A percentile compares a stretch with the other conserved stretches of the same genome.
phyloP scores from a whole-genome alignment of 2,113 vertebrate species.

The Speoplatyrhinus poulsoni region DNA sequence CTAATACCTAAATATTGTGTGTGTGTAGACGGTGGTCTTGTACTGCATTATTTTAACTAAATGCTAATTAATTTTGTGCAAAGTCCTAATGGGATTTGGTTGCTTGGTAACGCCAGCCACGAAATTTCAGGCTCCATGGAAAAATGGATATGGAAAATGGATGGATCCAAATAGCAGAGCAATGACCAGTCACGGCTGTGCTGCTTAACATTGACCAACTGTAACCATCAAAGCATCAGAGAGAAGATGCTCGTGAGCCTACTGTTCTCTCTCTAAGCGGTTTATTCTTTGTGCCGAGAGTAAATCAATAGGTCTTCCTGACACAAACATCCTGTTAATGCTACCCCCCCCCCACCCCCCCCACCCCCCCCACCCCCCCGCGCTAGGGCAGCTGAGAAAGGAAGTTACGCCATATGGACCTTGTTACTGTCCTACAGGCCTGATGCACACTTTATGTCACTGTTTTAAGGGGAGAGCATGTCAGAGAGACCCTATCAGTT shows the following conservation, averaged over 20 bases:
- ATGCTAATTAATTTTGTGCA: no score
- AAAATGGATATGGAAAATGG: no score
- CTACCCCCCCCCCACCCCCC: conserved; percentile 11
- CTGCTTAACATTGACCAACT: no score
- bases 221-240: conserved; percentile 6
- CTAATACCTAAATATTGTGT: neutral
- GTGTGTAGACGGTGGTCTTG: neutral
- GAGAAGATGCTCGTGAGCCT: conserved; percentile 17
- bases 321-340: conserved; percentile 42
- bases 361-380: no score
- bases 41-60: neutral
- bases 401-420: conserved; percentile 67
- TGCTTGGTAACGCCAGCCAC: no score
- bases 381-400: conserved; percentile 29
- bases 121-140: no score
- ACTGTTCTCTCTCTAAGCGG: conserved; percentile 13
- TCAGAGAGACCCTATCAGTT: neutral
- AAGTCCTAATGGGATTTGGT: no score
- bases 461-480: conserved; percentile 14
- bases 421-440: conserved; percentile 48
- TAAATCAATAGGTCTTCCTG: conserved; percentile 40
- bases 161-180: no score
- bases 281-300: conserved; percentile 27
- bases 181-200: no score
- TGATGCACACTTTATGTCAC: conserved; percentile 43